Base-by-base conservation (phyloP, 2,113 vertebrate species). In the Pao palembangensis region DNA sequence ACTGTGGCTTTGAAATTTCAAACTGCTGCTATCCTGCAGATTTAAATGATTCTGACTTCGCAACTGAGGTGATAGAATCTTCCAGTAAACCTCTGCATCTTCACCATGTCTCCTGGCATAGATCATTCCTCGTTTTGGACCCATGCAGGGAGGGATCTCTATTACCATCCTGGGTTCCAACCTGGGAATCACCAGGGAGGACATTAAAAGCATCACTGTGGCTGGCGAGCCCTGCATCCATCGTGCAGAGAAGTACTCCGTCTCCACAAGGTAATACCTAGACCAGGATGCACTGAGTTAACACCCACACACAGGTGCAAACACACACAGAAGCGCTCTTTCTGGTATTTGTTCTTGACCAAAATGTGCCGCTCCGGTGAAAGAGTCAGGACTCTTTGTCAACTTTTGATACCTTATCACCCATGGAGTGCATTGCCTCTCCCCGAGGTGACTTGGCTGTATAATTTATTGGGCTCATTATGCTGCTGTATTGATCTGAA, bases 141-240 rank as follows among this genome's bases (percentile, higher is more conserved):
- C 96, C 1, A 67, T 93, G 66, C 79, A 41, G 2, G 96, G 96
- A 52, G 93, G 94, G 75, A 94, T 96, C 71, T 90, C 89, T 2
- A 76, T 98, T 82, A 98, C 96, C 59, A 94, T 98, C 82, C 90
- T 86, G 5, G 96, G 96, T 66, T 94, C 94, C 50, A 98, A 98
- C 71, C 74, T 98, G 82, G 95, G 96, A 54, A 89, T 95, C 80
- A 87, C 71, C 54, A 89, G 90, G 10, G 87, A 90, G 4, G 95
- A 98, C 61, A 93, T 98, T 23, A 84, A 85, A 85, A 88, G 48
- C 38, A 84, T 98, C 85, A 92, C 25, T 0, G 96, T 98, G 75
- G 96, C 90, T 3, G 88, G 89, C 6, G 57, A 80, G 56, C 77
- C 85, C 42, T 98, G 96, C 51, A 11, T 64, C 68, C 96, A 97